These are phyloP conservation scores for Peromyscus leucopus DNA, from an alignment of 2,113 vertebrate genomes.

Conservation along the genomic window DNA sequence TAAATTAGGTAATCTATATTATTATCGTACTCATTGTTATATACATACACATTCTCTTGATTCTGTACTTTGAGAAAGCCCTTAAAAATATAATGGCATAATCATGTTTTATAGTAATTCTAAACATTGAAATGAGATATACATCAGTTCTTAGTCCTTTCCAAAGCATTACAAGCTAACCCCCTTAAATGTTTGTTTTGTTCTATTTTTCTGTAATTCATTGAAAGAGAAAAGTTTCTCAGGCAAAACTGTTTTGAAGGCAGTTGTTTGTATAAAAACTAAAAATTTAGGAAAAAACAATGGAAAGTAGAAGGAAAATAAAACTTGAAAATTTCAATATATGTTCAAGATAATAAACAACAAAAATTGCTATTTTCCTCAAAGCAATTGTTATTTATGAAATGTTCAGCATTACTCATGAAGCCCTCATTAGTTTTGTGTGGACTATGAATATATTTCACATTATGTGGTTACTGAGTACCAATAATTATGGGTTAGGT, in stretches of 20 bases:
- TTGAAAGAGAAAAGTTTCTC: background rate
- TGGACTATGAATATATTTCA: background rate
- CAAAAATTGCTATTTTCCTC: background rate
- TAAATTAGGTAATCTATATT: background rate
- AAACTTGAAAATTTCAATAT: background rate
- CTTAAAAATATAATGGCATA: background rate
- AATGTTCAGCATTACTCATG: background rate
- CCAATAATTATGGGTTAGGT: background rate
- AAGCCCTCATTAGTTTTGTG: background rate
- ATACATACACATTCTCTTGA: background rate
- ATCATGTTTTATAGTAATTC: background rate
- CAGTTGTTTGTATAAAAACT: background rate
- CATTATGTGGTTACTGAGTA: background rate
- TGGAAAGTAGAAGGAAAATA: background rate
- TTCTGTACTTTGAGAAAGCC: background rate
- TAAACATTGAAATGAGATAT: background rate
- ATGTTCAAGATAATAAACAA: background rate
- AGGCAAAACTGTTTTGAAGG: background rate
- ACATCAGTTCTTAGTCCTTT: fast-evolving
- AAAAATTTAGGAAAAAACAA: background rate
- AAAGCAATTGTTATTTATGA: background rate
- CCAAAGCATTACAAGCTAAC: background rate
- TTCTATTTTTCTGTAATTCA: background rate
- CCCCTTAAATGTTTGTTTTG: background rate
- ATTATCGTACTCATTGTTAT: background rate